These are phyloP conservation scores for Bacillus rossius DNA, from an alignment of 1,140 invertebrate genomes.

Conservation along the genomic window DNA sequence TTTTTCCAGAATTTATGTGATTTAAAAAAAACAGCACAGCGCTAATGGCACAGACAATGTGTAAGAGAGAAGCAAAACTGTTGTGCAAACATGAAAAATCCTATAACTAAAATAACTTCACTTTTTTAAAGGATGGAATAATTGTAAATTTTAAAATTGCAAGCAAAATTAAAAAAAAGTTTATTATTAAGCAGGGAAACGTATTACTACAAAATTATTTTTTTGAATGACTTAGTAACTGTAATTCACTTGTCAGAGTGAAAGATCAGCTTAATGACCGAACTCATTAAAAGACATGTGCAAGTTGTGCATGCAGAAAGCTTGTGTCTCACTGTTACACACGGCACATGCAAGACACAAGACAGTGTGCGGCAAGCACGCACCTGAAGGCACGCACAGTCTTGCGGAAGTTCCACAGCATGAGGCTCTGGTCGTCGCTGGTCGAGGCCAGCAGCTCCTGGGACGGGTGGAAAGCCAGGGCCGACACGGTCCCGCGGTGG, in stretches of 20 bases:
- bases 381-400: conserved; percentile 47
- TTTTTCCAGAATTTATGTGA: background rate
- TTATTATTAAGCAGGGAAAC: too few relatives aligned
- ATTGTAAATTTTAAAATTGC: background rate
- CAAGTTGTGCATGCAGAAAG: too few relatives aligned
- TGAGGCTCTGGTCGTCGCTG: conserved; percentile 67
- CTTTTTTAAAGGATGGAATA: background rate
- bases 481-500: conserved; percentile 66
- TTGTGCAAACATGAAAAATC: background rate
- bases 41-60: background rate
- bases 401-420: conserved; percentile 71
- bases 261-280: background rate
- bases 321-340: too few relatives aligned
- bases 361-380: too few relatives aligned
- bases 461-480: conserved; percentile 69
- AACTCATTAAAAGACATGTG: background rate
- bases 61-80: background rate
- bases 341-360: too few relatives aligned
- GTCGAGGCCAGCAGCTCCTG: conserved; percentile 69
- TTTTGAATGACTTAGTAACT: too few relatives aligned
- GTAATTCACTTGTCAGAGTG: background rate
- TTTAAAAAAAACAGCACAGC: background rate
- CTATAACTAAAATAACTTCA: background rate
- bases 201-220: too few relatives aligned
- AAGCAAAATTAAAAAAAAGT: conserved; percentile 12